Evolutionary conservation across 2,113 vertebrate species (phyloP).

Genomic region (Notechis scutatus): DNA sequence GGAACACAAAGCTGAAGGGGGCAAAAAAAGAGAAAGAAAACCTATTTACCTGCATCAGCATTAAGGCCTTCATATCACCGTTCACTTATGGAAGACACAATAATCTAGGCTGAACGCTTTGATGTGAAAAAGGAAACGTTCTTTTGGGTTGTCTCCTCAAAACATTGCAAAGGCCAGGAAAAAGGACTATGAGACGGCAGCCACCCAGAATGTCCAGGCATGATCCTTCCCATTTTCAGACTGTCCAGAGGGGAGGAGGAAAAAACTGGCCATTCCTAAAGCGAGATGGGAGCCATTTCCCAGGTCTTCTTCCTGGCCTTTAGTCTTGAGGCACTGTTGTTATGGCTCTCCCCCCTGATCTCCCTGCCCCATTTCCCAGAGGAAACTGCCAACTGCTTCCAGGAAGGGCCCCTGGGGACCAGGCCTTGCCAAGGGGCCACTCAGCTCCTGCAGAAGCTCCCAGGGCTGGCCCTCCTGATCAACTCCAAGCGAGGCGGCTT

Average conservation of each 20-base stretch:
- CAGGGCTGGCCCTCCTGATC: not conserved
- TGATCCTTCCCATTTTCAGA: not conserved
- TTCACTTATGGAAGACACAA: not conserved
- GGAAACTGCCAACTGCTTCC: not conserved
- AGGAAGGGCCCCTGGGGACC: not conserved
- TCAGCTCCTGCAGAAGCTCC: not conserved
- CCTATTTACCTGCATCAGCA: not conserved
- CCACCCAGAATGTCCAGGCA: not conserved
- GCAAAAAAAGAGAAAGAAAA: not conserved
- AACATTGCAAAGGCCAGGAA: not conserved
- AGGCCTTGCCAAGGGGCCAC: not conserved
- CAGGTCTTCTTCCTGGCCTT: not conserved
- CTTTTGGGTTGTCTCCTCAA: not conserved
- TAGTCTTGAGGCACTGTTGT: not conserved
- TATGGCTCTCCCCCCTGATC: not conserved
- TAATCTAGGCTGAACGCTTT: not conserved
- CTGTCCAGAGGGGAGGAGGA: not conserved
- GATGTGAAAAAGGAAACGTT: not conserved
- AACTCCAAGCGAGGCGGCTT: not conserved
- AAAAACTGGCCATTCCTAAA: not conserved
- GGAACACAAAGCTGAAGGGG: slow-evolving; percentile 76
- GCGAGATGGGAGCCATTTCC: not conserved
- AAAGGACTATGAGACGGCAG: not conserved
- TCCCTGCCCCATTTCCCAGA: not conserved
- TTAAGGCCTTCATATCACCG: not conserved